These are phyloP conservation scores for Calliopum simillimum DNA, from an alignment of 2,888 invertebrate species.

Conservation along the genomic window DNA sequence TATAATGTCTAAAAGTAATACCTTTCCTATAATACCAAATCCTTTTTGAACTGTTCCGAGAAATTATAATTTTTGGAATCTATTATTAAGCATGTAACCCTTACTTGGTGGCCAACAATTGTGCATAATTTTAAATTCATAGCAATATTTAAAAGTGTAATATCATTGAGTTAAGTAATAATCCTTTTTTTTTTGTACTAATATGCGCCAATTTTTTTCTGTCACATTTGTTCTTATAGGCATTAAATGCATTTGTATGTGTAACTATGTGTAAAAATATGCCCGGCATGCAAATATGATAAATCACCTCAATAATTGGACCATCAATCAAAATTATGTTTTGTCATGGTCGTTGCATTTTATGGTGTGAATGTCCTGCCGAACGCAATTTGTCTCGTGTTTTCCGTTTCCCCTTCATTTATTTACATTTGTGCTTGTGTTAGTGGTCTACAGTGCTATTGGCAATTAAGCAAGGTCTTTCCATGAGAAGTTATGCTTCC, in stretches of 20 bases:
- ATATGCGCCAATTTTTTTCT: no score
- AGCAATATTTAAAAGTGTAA: background rate
- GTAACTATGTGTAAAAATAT: background rate
- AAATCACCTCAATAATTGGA: slow-evolving; percentile 65
- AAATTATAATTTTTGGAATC: no score
- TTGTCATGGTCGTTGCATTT: slow-evolving; percentile 19
- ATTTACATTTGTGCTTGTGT: slow-evolving; percentile 5
- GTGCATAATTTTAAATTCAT: no score
- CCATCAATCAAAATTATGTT: slow-evolving; percentile 66
- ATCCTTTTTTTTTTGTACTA: background rate
- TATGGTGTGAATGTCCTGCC: slow-evolving; percentile 30
- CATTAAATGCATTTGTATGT: background rate
- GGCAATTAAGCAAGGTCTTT: no score
- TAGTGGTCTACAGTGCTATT: background rate
- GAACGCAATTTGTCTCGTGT: slow-evolving; percentile 37
- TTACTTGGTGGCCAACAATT: no score
- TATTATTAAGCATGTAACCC: no score
- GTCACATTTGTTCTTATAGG: background rate
- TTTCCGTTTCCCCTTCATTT: slow-evolving; percentile 40
- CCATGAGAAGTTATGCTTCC: no score
- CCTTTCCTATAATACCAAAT: no score
- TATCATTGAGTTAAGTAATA: background rate
- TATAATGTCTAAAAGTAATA: no score
- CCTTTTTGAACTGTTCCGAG: no score
- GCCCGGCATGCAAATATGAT: slow-evolving; percentile 61